A percentile compares a stretch with the other conserved stretches of the same genome.
Conservation (phyloP, 92 coral and sea anemone genomes). For the Palythoa grandiflora region DNA sequence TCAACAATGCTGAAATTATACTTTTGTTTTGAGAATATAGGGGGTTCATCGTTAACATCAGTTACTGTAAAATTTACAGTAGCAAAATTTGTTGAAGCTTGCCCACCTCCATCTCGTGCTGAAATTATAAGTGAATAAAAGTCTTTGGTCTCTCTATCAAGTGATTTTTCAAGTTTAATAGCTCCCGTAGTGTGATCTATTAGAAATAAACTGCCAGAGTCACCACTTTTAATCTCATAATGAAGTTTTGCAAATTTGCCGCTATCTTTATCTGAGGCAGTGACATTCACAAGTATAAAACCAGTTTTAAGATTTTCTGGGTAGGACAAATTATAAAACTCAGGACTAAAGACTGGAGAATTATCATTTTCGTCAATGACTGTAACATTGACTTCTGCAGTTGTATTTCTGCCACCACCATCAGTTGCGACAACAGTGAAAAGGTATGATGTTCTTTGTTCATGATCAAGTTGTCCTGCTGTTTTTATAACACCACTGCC, state of each 20-base stretch:
- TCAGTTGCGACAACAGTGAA: slow-evolving; percentile 82
- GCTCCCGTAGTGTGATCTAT: slow-evolving; percentile 69
- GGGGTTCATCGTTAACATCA: slow-evolving; percentile 97
- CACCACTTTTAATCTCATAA: slow-evolving; percentile 72
- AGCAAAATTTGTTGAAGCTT: slow-evolving; percentile 71
- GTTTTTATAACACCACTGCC: slow-evolving; percentile 74
- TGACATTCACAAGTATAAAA: slow-evolving; percentile 57
- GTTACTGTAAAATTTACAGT: slow-evolving; percentile 73
- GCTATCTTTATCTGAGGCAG: slow-evolving; percentile 87
- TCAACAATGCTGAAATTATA: slow-evolving; percentile 81
- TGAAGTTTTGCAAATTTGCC: slow-evolving; percentile 71
- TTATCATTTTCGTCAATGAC: slow-evolving; percentile 90
- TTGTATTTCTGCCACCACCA: slow-evolving; percentile 78
- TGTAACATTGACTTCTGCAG: slow-evolving; percentile 73
- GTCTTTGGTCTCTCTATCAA: slow-evolving; percentile 91
- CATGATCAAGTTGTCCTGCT: slow-evolving; percentile 77
- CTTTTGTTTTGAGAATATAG: slow-evolving; percentile 69
- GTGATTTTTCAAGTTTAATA: slow-evolving; percentile 62
- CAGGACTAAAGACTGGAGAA: slow-evolving; percentile 79
- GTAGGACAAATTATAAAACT: slow-evolving; percentile 58
- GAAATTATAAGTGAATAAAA: slow-evolving; percentile 67
- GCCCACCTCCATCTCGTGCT: slow-evolving; percentile 88
- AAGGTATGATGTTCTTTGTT: slow-evolving; percentile 59
- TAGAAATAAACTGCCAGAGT: slow-evolving; percentile 70
- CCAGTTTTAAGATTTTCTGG: slow-evolving; percentile 75